Base-by-base conservation (phyloP, 2,113 vertebrate species). In the Pluvialis apricaria region DNA sequence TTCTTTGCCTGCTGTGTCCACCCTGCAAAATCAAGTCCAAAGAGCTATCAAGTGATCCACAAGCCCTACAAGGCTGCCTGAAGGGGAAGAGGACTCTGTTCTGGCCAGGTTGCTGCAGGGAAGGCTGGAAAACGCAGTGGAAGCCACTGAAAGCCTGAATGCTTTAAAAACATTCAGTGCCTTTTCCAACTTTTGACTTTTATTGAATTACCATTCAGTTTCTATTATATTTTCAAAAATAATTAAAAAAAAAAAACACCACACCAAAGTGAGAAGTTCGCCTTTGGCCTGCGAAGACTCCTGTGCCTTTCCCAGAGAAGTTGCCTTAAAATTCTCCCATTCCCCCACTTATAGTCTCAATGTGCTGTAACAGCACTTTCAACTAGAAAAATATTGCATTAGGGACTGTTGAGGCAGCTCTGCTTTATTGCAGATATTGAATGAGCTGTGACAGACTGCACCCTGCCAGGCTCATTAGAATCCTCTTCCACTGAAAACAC, bases 401-500 rank as follows among this genome's bases (percentile, higher is more conserved):
- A 71, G 81, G 81, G 77, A 71, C 72, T 71, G 26, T 75, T 85
- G 87, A 90, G 66, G 89, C 83, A 89, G 91, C 89, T 94, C 65
- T 76, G 45, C 84, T 87, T 85, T 82, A 57, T 4, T 93, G 90
- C 62, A 76, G 77, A 1, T 69, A 32, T 32, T 36, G 92, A 93
- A 66, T 77, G 84, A 66, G 75, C 93, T 90, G 73, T 85, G 75
- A 80, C 66, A 94, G 78, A 36, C 66, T 57, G 75, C 40, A 60
- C 73, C 73, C 7, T 40, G 47, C 86, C 80, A 38, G 82, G 88
- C 62, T 92, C 65, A 13, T 96, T 94, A 62, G n/a, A 15, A 36
- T 36, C 34, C 3, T 73, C 52, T 81, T 66, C 80, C 55, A 36
- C 42, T 57, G n/a, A 29, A 90, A 93, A 58, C 32, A 5, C 26